Evolutionary conservation across 92 coral and sea anemone species (phyloP).

Genomic region (Zoanthus gigantus): DNA sequence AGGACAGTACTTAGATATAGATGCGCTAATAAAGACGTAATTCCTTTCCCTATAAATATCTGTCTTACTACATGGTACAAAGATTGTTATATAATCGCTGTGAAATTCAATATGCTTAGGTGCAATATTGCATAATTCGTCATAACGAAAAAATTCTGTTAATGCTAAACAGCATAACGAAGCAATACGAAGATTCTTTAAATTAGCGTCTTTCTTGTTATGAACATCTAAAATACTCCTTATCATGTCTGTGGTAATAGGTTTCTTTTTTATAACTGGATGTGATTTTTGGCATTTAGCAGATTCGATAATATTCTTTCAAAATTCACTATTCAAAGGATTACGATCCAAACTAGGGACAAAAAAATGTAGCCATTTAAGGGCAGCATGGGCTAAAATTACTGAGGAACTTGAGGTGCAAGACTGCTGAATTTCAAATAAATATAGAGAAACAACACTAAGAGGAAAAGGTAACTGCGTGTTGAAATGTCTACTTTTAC

Average conservation of each 20-base stretch:
- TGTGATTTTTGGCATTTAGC: too few relatives aligned
- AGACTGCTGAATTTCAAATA: too few relatives aligned
- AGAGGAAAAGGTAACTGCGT: too few relatives aligned
- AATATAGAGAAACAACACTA: too few relatives aligned
- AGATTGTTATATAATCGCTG: conserved; percentile 31
- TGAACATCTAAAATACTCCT: too few relatives aligned
- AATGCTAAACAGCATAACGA: conserved; percentile 39
- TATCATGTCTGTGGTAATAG: not conserved
- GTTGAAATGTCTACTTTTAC: too few relatives aligned
- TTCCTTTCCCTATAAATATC: too few relatives aligned
- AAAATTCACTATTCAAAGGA: conserved; percentile 22
- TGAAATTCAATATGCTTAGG: not conserved
- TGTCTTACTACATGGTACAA: not conserved
- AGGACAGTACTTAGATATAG: too few relatives aligned
- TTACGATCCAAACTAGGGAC: conserved; percentile 6
- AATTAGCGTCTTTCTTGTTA: too few relatives aligned
- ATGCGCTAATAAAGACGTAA: too few relatives aligned
- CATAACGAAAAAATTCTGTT: conserved; percentile 42
- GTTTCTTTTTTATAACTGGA: not conserved
- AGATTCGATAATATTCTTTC: not conserved
- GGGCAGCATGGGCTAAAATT: not conserved
- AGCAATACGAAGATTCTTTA: conserved; percentile 20
- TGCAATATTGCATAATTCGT: not conserved
- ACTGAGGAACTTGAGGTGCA: not conserved
- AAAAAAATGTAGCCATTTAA: conserved; percentile 49